Conservation (phyloP, 2,113 vertebrate genomes). For the Neotoma lepida region DNA sequence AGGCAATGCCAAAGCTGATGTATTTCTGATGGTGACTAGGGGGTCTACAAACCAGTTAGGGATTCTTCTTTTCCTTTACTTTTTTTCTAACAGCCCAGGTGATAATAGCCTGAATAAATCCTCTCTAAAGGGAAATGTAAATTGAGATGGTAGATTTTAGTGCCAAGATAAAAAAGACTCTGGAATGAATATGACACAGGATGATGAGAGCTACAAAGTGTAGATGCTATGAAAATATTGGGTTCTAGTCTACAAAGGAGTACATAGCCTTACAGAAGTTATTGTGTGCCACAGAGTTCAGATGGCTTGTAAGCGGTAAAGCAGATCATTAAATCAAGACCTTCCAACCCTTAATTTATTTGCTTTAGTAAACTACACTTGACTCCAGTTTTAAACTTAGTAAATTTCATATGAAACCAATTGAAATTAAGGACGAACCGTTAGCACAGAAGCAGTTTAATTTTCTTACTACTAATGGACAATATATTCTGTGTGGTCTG, state of each 20-base stretch:
- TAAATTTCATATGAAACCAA: slow-evolving; percentile 43
- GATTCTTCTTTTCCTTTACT: background rate
- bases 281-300: background rate
- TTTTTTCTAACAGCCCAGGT: background rate
- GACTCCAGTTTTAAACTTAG: slow-evolving; percentile 46
- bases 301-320: background rate
- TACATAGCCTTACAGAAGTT: slow-evolving; percentile 27
- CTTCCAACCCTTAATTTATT: slow-evolving; percentile 26
- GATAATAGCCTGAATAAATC: background rate
- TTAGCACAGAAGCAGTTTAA: slow-evolving; percentile 34
- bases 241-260: background rate
- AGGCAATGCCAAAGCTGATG: background rate
- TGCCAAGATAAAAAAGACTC: background rate
- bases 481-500: background rate
- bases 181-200: background rate
- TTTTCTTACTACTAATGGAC: background rate
- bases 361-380: slow-evolving; percentile 38
- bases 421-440: slow-evolving; percentile 32
- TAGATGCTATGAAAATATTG: slow-evolving; percentile 1
- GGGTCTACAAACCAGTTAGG: background rate
- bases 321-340: slow-evolving; percentile 43
- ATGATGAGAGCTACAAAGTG: background rate
- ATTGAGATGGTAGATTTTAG: background rate
- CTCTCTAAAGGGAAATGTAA: background rate
- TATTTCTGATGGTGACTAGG: background rate